Evolutionary conservation across 2,888 invertebrate genomes (phyloP).

Genomic region (Allolobophora icterica): DNA sequence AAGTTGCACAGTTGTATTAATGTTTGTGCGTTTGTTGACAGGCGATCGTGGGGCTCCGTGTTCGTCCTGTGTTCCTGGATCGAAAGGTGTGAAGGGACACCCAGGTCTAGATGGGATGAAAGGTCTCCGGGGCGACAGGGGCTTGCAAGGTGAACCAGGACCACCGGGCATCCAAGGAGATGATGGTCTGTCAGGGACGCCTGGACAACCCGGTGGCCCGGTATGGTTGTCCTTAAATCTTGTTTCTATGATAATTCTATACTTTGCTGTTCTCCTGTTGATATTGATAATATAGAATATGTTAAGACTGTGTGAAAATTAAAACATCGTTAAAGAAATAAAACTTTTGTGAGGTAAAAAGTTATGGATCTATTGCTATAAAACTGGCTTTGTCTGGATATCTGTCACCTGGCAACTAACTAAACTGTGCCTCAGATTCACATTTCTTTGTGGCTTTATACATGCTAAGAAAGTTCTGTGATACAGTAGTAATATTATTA

Average conservation of each 20-base stretch:
- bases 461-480: no score
- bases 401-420: no score
- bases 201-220: neutral
- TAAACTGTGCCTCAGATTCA: no score
- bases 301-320: neutral
- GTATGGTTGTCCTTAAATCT: neutral
- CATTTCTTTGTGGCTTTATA: no score
- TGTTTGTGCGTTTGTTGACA: neutral
- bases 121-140: slow-evolving; percentile 1
- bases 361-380: neutral
- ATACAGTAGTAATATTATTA: no score
- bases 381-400: no score
- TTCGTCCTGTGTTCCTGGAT: neutral
- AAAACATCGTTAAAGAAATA: neutral
- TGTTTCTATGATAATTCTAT: neutral
- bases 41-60: neutral
- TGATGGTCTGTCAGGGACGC: slow-evolving; percentile 17
- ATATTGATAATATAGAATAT: neutral
- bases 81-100: neutral
- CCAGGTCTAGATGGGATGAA: neutral
- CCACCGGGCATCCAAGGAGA: neutral
- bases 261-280: neutral
- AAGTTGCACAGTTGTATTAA: neutral
- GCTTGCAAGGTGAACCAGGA: neutral
- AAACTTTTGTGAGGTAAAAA: neutral